Base-by-base conservation (phyloP, 2,113 vertebrate species). In the Motacilla alba region DNA sequence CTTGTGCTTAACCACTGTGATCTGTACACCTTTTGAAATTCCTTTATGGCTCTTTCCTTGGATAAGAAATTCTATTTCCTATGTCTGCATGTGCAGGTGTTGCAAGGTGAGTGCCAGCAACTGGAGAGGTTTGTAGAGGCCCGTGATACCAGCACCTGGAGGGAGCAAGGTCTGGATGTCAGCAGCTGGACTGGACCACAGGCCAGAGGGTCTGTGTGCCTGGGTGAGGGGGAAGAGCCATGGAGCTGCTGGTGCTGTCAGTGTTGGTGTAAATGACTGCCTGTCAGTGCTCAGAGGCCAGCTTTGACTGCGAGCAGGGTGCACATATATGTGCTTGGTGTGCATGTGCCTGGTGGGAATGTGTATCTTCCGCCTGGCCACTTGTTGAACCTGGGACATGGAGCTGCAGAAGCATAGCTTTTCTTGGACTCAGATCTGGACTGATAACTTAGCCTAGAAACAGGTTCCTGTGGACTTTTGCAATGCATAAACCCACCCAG, bases 301-400 rank as follows among this genome's bases (percentile, higher is more conserved):
- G 20, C 9, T n/a, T 4, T 39, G 11, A 11, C 22, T 24, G 7
- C 0, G 7, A 18, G 39, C 13, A 9, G 16, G 13, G 31, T 14
- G 11, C n/a, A 22, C 26, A 9, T 0, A 0, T 23, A 9, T 0
- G 0, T 23, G 15, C 10, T 70, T 39, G 5, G 2, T 31, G 37
- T 39, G 46, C 12, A 2, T 2, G 7, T 50, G 22, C 4, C 35
- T 66, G 8, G 11, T 22, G 20, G 64, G 31, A 87, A 41, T 18
- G 23, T 8, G 5, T 1, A 30, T 2, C 24, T 37, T 41, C 63
- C 64, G 26, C 39, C 60, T 56, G 4, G 3, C 13, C 63, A 5
- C 13, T 33, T 39, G 15, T 13, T 80, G 31, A 86, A n/a, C 30
- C 11, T 15, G 22, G 10, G 23, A 14, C 13, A 24, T 5, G 23